phyloP scores from a whole-genome alignment of 2,888 invertebrate species.

The Epicampocera succincta region DNA sequence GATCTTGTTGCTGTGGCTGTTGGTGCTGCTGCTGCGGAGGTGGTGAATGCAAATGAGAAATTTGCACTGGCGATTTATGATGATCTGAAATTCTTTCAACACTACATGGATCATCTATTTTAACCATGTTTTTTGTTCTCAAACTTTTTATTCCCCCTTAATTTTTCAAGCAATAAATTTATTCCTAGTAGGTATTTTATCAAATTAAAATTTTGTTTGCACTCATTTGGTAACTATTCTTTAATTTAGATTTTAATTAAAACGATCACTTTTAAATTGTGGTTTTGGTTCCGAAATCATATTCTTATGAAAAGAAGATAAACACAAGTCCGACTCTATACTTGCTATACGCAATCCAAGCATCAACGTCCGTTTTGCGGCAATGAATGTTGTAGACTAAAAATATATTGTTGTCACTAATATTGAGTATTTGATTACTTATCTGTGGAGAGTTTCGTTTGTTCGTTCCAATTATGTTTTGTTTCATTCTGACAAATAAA shows the following conservation, averaged over 20 bases:
- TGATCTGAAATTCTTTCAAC: constrained; percentile 71
- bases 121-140: constrained; percentile 77
- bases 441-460: constrained; percentile 57
- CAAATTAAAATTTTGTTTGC: constrained; percentile 26
- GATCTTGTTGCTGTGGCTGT: constrained; percentile 48
- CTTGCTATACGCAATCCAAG: constrained; percentile 44
- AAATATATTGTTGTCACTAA: constrained; percentile 48
- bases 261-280: constrained; percentile 30
- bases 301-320: background rate
- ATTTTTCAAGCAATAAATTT: background rate
- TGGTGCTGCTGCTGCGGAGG: constrained; percentile 68
- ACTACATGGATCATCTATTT: constrained; percentile 78
- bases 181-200: background rate
- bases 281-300: background rate
- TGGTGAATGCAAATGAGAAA: constrained; percentile 55
- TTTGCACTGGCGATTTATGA: constrained; percentile 52
- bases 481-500: constrained; percentile 2
- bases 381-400: constrained; percentile 78
- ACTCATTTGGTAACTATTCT: constrained; percentile 58
- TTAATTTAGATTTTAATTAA: constrained; percentile 23
- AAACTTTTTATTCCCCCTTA: background rate
- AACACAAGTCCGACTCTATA: constrained; percentile 20
- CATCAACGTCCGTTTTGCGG: constrained; percentile 74
- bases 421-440: constrained; percentile 41
- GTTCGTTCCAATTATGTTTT: background rate